Base-by-base conservation (phyloP, 1,140 invertebrate species). In the Drosophila gunungcola region DNA sequence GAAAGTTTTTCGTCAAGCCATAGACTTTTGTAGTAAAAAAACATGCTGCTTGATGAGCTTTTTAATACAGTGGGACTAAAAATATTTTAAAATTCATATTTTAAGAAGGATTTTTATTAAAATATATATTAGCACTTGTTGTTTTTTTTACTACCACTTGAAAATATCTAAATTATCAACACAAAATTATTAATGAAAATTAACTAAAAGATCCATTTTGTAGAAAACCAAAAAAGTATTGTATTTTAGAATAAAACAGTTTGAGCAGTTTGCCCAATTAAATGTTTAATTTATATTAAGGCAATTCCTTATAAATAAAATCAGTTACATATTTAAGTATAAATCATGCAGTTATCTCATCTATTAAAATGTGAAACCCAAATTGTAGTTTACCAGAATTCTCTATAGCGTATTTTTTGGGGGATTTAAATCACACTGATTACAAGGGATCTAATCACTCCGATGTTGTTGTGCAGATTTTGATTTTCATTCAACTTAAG, bases 391-490 rank as follows among this genome's bases (percentile, higher is more conserved):
- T 36, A 32, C 49, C 6, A 36, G 49, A 52, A 52, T 21, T 52
- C 4, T 12, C 10, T 36, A 6, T 34, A 34, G 39, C 11, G 27
- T 4, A 3, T 34, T 48, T 16, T 56, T 5, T 5, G n/a, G 2
- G 42, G n/a, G 32, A 49, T 38, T 49, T 16, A 11, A 72, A 70
- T 70, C 65, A 9, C 3, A 11, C 34, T 57, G 68, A 72, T 72
- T 70, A 72, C 43, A 42, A 27, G 16, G 32, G 65, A 70, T 70
- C 65, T 72, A 57, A 72, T 72, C 68, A 41, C 13, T 3, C 12
- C 21, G 25, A 27, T 70, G 68, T 64, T 49, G 57, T 25, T 75
- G 58, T 12, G 60, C 46, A 43, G 77, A 67, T 64, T 73, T 46
- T 32, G 12, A 41, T 57, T 74, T 52, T 16, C 38, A 53, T 70